Evolutionary conservation across 2,888 invertebrate species (phyloP), one percentile per base, ranked within the genome.

Genomic region (Drosophila picticornis): DNA sequence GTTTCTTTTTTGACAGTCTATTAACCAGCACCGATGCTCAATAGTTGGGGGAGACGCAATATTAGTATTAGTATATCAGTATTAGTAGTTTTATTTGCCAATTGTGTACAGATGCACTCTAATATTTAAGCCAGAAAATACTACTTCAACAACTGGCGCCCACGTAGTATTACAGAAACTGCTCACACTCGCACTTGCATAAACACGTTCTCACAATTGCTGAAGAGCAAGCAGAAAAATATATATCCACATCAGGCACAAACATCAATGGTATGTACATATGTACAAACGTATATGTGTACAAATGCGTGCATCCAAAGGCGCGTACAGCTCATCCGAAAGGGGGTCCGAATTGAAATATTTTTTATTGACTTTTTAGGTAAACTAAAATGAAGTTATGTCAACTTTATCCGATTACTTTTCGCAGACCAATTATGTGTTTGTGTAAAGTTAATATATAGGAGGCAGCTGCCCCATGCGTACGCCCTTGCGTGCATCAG

Each of bases 191-290:
- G 32, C 53, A 36, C 34, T 34, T 19, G 34, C 55, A 55, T 11
- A 55, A 36, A 55, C 55, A 36, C 34, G 36, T 55, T 55, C 36
- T 36, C 36, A 36, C 55, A 55, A 25, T 25, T 36, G 25, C n/a
- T 19, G 22, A 36, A 55, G 55, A 55, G 55, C 31, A 52, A 31
- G 27, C 50, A 50, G 27, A 50, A 50, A 27, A 27, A 50, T 27
- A 31, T 13, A 52, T 55, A 25, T 55, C 25, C 11, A 55, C 36
- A 36, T 27, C 25, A 55, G 55, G 34, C 55, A 36, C 19, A 36
- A 55, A 25, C 25, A 25, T 19, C 25, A 34, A 22, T 34, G 34
- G 25, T 34, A 55, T 55, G 25, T 36, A 27, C 19, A 36, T 34
- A 34, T 36, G 11, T 55, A 36, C 25, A 55, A 55, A 55, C 34